phyloP scores from a whole-genome alignment of 2,888 invertebrate species.

The Muscina levida region DNA sequence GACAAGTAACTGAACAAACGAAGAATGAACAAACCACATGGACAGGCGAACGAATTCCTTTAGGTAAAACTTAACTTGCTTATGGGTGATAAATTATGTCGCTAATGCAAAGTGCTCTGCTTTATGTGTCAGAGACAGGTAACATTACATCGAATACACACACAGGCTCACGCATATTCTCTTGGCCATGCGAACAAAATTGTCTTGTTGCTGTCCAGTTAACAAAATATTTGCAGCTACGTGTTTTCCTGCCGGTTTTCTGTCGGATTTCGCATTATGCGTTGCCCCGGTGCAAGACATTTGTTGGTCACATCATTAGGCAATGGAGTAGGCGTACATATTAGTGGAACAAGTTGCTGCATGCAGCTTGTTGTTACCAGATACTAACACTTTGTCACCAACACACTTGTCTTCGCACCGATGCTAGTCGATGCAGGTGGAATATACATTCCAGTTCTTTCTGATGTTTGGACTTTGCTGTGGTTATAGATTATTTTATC shows the following conservation, averaged over 20 bases:
- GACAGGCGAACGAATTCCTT: conserved; percentile 9
- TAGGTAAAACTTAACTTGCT: conserved; percentile 52
- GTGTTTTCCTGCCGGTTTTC: conserved; percentile 65
- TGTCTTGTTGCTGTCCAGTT: conserved; percentile 61
- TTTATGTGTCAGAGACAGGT: conserved; percentile 69
- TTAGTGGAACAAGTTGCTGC: conserved; percentile 79
- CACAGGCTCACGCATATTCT: conserved; percentile 27
- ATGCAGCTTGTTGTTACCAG: conserved; percentile 32
- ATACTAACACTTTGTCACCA: conserved; percentile 69
- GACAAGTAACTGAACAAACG: conserved; percentile 42
- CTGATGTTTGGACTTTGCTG: conserved; percentile 35
- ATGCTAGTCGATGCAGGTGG: conserved; percentile 13
- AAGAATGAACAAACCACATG: neutral
- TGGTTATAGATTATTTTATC: conserved; percentile 49
- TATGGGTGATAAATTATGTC: conserved; percentile 79
- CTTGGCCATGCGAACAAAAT: conserved; percentile 51
- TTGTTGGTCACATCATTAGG: conserved; percentile 70
- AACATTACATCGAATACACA: conserved; percentile 51
- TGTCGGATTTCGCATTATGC: conserved; percentile 56
- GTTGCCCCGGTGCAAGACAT: conserved; percentile 38
- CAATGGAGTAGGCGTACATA: conserved; percentile 78
- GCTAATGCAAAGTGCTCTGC: conserved; percentile 80
- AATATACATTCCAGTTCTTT: conserved; percentile 26
- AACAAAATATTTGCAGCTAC: conserved; percentile 72
- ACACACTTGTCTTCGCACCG: conserved; percentile 50